These are phyloP conservation scores for Lipophrys pholis DNA, from an alignment of 2,113 vertebrate genomes.

Conservation along the genomic window DNA sequence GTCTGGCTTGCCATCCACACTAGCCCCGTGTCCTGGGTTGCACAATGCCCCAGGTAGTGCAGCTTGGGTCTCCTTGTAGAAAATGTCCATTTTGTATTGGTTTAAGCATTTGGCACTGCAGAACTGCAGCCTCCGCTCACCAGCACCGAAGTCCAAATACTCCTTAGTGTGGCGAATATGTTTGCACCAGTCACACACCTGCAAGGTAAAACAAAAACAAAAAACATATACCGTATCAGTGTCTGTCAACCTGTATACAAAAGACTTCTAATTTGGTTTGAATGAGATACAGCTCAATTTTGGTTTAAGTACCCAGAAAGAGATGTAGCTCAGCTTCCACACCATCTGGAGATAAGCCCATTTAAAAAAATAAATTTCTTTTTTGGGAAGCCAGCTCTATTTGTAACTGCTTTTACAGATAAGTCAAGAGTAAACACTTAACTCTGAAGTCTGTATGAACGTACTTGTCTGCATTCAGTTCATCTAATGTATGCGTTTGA, in stretches of 20 bases:
- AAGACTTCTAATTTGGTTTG: slow-evolving; percentile 44
- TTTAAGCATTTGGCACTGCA: slow-evolving; percentile 99
- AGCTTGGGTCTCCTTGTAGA: slow-evolving; percentile 99
- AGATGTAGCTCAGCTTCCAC: slow-evolving; percentile 34
- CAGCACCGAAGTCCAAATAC: slow-evolving; percentile 99
- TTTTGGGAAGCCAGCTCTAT: slow-evolving; percentile 8
- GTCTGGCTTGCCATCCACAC: slow-evolving; percentile 91
- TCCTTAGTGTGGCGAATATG: slow-evolving; percentile 99
- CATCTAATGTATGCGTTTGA: slow-evolving; percentile 7
- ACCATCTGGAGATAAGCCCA: slow-evolving; percentile 48
- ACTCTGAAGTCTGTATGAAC: slow-evolving; percentile 21
- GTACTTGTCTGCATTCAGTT: not conserved
- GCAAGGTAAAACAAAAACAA: slow-evolving; percentile 77
- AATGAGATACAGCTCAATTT: slow-evolving; percentile 39
- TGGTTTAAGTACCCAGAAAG: slow-evolving; percentile 33
- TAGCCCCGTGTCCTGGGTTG: slow-evolving; percentile 88
- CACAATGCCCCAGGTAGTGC: slow-evolving; percentile 95
- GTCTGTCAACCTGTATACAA: slow-evolving; percentile 32
- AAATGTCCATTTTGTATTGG: slow-evolving; percentile 99
- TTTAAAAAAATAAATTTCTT: slow-evolving; percentile 19
- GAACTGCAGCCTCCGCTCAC: slow-evolving; percentile 98
- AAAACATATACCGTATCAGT: slow-evolving; percentile 52
- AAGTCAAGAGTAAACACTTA: slow-evolving; percentile 9
- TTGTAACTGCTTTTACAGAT: slow-evolving; percentile 21
- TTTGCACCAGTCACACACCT: slow-evolving; percentile 99